Percentiles rank a stretch among this genome's conserved stretches.
Evolutionary conservation across 37 sponge, comb jelly and placozoan species (phyloP).

Genomic region (Trichoplax adhaerens): DNA sequence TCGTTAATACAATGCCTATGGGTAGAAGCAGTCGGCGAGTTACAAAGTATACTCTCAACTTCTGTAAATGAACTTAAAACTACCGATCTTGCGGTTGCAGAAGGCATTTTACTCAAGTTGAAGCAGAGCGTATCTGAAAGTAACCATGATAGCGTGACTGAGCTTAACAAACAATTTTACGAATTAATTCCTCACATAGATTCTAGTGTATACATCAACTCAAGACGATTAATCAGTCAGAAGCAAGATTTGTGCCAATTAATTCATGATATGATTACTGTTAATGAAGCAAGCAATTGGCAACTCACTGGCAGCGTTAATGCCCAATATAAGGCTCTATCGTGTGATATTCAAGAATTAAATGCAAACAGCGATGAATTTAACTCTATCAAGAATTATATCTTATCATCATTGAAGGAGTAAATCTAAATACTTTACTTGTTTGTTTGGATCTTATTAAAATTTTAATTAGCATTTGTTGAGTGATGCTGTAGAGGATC

Average conservation of each 20-base stretch:
- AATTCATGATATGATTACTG: conserved; percentile 63
- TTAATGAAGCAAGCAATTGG: conserved; percentile 84
- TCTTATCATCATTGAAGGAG: conserved; percentile 36
- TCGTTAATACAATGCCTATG: too few relatives aligned
- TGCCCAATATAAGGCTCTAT: conserved; percentile 55
- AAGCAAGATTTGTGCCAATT: conserved; percentile 15
- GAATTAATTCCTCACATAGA: too few relatives aligned
- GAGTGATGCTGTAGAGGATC: neutral
- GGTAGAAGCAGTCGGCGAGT: too few relatives aligned
- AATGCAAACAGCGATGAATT: conserved; percentile 42
- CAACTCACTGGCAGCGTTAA: conserved; percentile 29
- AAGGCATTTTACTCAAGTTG: too few relatives aligned
- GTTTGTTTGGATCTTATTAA: conserved; percentile 2
- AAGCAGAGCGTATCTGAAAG: too few relatives aligned
- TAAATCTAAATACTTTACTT: conserved; percentile 8
- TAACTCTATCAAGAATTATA: conserved; percentile 23
- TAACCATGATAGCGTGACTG: too few relatives aligned
- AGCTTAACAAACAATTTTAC: too few relatives aligned
- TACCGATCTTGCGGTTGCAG: too few relatives aligned
- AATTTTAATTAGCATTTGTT: conserved; percentile 3
- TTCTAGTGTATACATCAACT: too few relatives aligned
- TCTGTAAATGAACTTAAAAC: too few relatives aligned
- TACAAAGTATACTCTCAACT: too few relatives aligned
- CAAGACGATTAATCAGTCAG: too few relatives aligned
- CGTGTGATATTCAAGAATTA: conserved; percentile 52